Evolutionary conservation across 2,797 vertebrate species (phyloP).

Genomic region (Yasuhikotakia modesta): DNA sequence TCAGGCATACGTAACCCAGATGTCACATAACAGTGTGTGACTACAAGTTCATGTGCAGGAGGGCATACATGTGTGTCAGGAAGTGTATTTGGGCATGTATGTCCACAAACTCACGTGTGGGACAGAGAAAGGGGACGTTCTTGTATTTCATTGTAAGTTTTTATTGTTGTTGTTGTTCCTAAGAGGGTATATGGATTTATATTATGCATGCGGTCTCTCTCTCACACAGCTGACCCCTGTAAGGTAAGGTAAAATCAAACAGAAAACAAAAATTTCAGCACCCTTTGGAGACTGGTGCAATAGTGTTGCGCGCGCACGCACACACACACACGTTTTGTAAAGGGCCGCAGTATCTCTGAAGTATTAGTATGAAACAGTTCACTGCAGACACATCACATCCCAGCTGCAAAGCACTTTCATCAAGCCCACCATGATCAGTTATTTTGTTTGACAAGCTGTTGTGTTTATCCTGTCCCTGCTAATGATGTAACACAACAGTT

Average conservation of each 20-base stretch:
- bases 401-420: conserved; percentile 16
- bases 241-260: conserved; percentile 39
- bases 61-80: conserved; percentile 15
- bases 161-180: neutral
- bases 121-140: neutral
- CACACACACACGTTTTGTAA: conserved; percentile 8
- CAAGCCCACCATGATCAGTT: conserved; percentile 23
- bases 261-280: conserved; percentile 31
- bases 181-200: neutral
- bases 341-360: neutral
- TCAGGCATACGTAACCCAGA: conserved; percentile 67
- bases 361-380: conserved; percentile 1
- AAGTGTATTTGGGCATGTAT: conserved; percentile 17
- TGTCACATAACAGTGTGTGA: conserved; percentile 49
- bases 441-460: conserved; percentile 12
- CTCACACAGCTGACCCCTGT: conserved; percentile 49
- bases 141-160: neutral
- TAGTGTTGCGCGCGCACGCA: conserved; percentile 12
- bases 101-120: neutral
- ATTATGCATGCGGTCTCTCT: neutral
- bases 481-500: conserved; percentile 4
- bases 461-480: conserved; percentile 3
- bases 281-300: neutral
- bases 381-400: conserved; percentile 6
- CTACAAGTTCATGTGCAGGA: conserved; percentile 24